Conservation (phyloP, 2,888 invertebrate species). For the Calameuta pallipes region DNA sequence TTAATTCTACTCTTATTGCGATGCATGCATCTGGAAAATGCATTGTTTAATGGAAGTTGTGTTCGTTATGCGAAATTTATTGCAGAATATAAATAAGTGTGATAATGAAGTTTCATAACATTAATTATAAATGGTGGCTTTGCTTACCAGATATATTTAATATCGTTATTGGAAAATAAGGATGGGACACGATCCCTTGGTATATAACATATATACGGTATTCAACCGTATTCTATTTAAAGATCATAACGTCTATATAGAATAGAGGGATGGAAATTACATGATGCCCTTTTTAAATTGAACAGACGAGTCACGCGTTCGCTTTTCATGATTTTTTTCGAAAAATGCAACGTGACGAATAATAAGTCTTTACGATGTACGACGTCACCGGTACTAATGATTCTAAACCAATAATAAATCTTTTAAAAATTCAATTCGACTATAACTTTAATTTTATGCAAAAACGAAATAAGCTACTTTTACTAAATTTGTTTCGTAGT, state of each 20-base stretch:
- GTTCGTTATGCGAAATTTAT: background rate
- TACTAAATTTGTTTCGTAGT: background rate
- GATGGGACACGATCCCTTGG: no score
- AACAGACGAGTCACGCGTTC: background rate
- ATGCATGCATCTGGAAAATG: background rate
- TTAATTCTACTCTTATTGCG: no score
- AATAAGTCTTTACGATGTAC: background rate
- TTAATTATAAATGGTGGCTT: background rate
- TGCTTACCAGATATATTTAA: background rate
- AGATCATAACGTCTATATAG: background rate
- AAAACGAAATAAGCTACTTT: background rate
- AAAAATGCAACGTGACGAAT: background rate
- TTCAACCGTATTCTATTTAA: background rate
- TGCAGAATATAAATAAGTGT: background rate
- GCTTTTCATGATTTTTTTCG: background rate
- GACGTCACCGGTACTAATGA: background rate
- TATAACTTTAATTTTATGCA: background rate
- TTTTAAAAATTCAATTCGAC: background rate
- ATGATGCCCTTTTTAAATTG: background rate
- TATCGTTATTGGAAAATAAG: background rate
- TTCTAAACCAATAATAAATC: background rate
- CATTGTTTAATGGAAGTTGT: no score
- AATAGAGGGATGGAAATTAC: background rate
- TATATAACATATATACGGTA: background rate
- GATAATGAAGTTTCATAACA: background rate